phyloP scores from a whole-genome alignment of 2,888 invertebrate genomes.

The Euzophera pinguis region DNA sequence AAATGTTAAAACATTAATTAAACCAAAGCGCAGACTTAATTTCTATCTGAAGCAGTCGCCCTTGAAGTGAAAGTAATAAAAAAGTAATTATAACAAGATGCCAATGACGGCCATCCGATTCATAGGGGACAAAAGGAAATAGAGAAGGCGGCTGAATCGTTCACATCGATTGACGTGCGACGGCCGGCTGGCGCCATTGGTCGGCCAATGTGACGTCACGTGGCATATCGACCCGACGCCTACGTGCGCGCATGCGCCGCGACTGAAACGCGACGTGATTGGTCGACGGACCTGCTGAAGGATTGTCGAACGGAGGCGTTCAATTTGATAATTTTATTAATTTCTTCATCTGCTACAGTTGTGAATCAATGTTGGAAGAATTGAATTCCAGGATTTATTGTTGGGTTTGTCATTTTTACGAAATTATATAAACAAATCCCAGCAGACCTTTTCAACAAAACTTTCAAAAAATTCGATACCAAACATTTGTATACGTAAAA shows the following conservation, averaged over 20 bases:
- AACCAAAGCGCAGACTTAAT: slow-evolving; percentile 3
- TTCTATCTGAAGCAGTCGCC: slow-evolving; percentile 21
- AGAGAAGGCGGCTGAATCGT: slow-evolving; percentile 39
- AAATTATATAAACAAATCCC: no score
- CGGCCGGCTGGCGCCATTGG: slow-evolving; percentile 64
- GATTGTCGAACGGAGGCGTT: slow-evolving; percentile 36
- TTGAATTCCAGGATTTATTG: slow-evolving; percentile 6
- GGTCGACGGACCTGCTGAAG: slow-evolving; percentile 39
- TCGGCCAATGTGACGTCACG: slow-evolving; percentile 64
- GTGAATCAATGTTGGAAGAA: not conserved
- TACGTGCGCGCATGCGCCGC: slow-evolving; percentile 68
- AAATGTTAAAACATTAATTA: not conserved
- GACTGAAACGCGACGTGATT: slow-evolving; percentile 42
- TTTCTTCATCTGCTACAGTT: slow-evolving; percentile 19
- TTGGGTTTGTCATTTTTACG: not conserved
- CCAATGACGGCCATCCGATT: slow-evolving; percentile 27
- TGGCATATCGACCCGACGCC: slow-evolving; percentile 66
- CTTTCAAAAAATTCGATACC: no score
- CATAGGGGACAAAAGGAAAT: slow-evolving; percentile 30
- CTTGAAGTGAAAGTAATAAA: slow-evolving; percentile 26
- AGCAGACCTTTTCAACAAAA: no score
- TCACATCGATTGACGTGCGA: slow-evolving; percentile 69
- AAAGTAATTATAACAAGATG: slow-evolving; percentile 26
- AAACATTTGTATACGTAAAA: no score
- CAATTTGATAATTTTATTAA: slow-evolving; percentile 38